These are phyloP conservation scores for Spermophilus dauricus DNA, from an alignment of 2,113 vertebrate species.

Conservation along the genomic window DNA sequence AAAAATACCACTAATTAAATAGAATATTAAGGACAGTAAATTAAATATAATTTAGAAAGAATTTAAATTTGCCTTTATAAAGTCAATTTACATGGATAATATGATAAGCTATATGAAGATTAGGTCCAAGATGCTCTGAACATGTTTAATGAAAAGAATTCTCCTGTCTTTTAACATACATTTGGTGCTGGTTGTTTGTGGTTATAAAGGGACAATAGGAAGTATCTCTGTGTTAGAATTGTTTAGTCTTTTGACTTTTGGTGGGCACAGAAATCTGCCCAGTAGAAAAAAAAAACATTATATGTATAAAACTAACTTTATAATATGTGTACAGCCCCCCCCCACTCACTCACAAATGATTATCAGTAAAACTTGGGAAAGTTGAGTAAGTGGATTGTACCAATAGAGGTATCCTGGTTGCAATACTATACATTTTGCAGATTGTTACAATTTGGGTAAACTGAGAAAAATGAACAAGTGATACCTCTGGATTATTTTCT, in stretches of 20 bases:
- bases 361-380: not conserved
- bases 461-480: not conserved
- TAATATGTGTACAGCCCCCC: not conserved
- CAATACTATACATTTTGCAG: not conserved
- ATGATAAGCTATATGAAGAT: not conserved
- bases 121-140: not conserved
- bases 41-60: not conserved
- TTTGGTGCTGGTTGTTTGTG: not conserved
- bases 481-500: not conserved
- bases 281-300: not conserved
- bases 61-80: not conserved
- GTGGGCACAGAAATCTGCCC: not conserved
- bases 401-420: not conserved
- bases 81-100: not conserved
- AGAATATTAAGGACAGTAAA: not conserved
- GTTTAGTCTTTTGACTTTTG: not conserved
- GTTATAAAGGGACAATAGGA: not conserved
- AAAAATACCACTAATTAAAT: not conserved
- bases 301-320: not conserved
- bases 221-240: no score
- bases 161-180: not conserved
- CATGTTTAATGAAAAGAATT: not conserved
- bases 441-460: not conserved
- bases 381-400: not conserved
- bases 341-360: not conserved